Conservation (phyloP, 2,113 vertebrate species). For the Cheirogaleus medius region DNA sequence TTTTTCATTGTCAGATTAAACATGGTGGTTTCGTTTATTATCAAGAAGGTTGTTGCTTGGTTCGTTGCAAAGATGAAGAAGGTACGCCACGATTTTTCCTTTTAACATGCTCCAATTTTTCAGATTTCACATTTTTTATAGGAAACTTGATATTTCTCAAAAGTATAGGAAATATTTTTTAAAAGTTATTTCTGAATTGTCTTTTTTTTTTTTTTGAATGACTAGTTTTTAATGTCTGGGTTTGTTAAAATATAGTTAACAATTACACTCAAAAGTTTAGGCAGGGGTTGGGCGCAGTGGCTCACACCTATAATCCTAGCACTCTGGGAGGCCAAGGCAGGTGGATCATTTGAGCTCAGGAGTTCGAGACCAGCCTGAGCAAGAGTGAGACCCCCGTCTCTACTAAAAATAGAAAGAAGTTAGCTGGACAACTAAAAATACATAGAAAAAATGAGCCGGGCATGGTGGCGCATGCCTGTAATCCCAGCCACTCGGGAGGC, state of each 20-base stretch:
- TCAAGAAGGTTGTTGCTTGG: slow-evolving; percentile 89
- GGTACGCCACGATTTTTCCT: slow-evolving; percentile 83
- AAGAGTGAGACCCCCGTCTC: too few species aligned
- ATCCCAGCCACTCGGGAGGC: too few species aligned
- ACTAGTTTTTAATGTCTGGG: neutral
- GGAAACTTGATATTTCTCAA: slow-evolving; percentile 22
- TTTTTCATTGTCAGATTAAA: slow-evolving; percentile 84
- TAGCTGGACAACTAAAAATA: too few species aligned
- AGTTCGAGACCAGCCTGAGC: too few species aligned
- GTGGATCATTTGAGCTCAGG: too few species aligned
- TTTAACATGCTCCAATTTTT: neutral
- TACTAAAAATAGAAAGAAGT: too few species aligned
- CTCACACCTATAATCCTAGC: too few species aligned
- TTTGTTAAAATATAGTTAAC: neutral
- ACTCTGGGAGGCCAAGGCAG: too few species aligned
- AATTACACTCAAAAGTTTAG: neutral
- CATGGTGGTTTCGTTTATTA: slow-evolving; percentile 90
- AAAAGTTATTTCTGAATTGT: neutral
- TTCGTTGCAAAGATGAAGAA: slow-evolving; percentile 84
- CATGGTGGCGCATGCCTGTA: too few species aligned
- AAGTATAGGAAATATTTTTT: neutral
- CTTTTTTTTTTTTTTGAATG: neutral
- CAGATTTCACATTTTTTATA: neutral
- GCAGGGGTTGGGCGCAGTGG: too few species aligned
- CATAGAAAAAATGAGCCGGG: too few species aligned